Evolutionary conservation across 1,140 invertebrate genomes (phyloP).

Genomic region (Dendroctonus valens): DNA sequence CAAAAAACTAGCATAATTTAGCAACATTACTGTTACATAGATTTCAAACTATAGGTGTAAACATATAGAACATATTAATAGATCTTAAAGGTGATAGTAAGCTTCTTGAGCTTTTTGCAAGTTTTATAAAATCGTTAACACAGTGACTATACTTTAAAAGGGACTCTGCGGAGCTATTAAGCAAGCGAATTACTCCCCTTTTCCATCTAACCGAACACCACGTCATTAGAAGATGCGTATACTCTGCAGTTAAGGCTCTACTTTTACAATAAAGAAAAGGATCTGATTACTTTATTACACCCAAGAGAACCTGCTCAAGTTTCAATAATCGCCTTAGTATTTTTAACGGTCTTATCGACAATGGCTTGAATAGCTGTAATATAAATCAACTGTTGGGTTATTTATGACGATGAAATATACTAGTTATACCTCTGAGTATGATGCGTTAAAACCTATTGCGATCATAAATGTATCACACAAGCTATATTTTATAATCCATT

Average conservation of each 20-base stretch:
- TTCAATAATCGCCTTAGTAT: constrained; percentile 27
- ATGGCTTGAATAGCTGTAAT: not conserved
- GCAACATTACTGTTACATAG: too few species aligned
- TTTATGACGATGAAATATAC: too few species aligned
- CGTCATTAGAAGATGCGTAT: constrained; percentile 41
- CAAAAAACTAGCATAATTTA: too few species aligned
- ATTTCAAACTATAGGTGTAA: too few species aligned
- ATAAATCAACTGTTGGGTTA: too few species aligned
- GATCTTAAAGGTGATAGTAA: too few species aligned
- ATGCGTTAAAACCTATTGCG: too few species aligned
- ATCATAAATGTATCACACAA: too few species aligned
- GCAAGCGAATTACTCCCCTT: constrained; percentile 28
- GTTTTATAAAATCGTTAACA: constrained; percentile 31
- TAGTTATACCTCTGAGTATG: too few species aligned
- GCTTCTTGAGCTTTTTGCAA: constrained; percentile 6
- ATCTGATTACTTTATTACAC: constrained; percentile 38
- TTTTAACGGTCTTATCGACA: constrained; percentile 1
- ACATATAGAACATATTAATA: too few species aligned
- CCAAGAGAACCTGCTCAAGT: constrained; percentile 21
- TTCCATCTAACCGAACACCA: constrained; percentile 36
- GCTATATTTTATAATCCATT: too few species aligned
- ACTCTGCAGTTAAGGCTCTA: constrained; percentile 35
- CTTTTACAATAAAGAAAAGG: constrained; percentile 35
- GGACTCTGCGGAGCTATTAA: constrained; percentile 35
- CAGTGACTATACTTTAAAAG: constrained; percentile 22